Evolutionary conservation across 2,113 vertebrate species (phyloP).

Genomic region (Chauna torquata): DNA sequence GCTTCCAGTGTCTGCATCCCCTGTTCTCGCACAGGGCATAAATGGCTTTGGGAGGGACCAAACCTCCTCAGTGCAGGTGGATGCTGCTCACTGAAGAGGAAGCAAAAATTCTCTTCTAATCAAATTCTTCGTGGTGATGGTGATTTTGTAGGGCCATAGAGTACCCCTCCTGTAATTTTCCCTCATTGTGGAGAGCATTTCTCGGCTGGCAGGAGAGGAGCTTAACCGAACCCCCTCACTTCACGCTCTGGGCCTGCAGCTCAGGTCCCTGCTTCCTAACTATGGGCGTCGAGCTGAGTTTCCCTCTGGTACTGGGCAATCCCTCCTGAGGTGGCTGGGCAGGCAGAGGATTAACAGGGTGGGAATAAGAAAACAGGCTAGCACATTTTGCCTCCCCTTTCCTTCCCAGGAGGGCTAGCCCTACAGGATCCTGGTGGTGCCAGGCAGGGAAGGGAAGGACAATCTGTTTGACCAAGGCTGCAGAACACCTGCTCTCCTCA

Average conservation of each 20-base stretch:
- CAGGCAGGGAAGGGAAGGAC: not conserved
- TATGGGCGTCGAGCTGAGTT: not conserved
- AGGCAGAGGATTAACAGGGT: not conserved
- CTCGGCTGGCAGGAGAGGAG: too few species aligned
- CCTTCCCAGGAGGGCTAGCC: too few species aligned
- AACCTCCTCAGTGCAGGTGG: not conserved
- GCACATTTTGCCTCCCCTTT: not conserved
- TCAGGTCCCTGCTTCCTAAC: not conserved
- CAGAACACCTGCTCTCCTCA: not conserved
- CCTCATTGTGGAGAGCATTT: too few species aligned
- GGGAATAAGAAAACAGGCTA: not conserved
- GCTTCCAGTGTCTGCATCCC: not conserved
- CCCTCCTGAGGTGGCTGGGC: not conserved
- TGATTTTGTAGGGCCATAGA: too few species aligned
- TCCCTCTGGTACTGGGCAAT: not conserved
- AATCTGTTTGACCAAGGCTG: not conserved
- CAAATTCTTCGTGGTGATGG: too few species aligned
- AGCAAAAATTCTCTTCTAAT: too few species aligned
- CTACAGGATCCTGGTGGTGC: rapidly evolving
- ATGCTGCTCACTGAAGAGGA: not conserved
- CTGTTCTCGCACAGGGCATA: not conserved
- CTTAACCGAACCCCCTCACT: not conserved
- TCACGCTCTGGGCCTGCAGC: not conserved
- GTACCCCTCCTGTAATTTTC: too few species aligned
- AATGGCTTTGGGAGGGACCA: not conserved